Evolutionary conservation across 2,113 vertebrate species (phyloP).

Genomic region (Neomonachus schauinslandi): DNA sequence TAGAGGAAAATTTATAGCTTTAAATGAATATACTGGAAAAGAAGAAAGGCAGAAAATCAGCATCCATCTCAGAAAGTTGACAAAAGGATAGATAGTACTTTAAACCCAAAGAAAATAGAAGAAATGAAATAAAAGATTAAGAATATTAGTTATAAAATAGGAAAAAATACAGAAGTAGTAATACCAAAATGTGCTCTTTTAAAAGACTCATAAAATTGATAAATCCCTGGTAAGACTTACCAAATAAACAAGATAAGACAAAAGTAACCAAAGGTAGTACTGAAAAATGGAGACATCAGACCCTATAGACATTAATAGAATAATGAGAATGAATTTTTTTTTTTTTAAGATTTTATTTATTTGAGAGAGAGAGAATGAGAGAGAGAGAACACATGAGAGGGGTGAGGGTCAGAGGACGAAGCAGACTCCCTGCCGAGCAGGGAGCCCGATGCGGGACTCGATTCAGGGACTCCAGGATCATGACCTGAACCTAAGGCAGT

Average conservation of each 20-base stretch:
- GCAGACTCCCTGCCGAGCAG: too few species aligned
- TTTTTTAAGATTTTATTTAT: too few species aligned
- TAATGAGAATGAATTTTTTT: slow-evolving; percentile 1
- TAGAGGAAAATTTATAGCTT: not conserved
- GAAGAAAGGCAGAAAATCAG: not conserved
- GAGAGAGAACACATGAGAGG: too few species aligned
- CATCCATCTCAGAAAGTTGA: not conserved
- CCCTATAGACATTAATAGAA: not conserved
- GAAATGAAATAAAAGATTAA: not conserved
- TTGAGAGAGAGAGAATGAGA: too few species aligned
- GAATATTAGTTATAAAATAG: not conserved
- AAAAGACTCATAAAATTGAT: not conserved
- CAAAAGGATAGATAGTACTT: not conserved
- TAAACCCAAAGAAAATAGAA: slow-evolving; percentile 13
- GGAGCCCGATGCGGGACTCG: too few species aligned
- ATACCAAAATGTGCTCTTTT: not conserved
- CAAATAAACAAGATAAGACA: not conserved
- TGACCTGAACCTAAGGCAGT: too few species aligned
- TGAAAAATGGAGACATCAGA: not conserved
- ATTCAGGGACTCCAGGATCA: too few species aligned
- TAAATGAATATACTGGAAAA: not conserved
- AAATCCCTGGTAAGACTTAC: not conserved
- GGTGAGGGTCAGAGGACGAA: too few species aligned
- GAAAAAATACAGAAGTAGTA: not conserved
- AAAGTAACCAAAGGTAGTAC: not conserved